Evolutionary conservation across 2,797 vertebrate genomes (phyloP).

Genomic region (Oophaga sylvatica): DNA sequence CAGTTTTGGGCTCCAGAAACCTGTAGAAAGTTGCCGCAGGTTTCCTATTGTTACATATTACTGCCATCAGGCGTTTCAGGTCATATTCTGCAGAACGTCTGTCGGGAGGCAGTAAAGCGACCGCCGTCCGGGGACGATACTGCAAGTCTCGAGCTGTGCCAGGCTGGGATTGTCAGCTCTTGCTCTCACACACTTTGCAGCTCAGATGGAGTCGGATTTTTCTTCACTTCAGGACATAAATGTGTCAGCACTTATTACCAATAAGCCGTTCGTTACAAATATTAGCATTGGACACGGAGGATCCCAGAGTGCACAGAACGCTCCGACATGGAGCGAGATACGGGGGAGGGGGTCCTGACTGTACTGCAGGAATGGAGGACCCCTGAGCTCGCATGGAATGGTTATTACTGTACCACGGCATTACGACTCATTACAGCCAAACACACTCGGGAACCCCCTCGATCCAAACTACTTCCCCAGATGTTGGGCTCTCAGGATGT

Average conservation of each 20-base stretch:
- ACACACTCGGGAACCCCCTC: constrained; percentile 80
- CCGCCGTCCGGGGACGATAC: background rate
- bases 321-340: constrained; percentile 25
- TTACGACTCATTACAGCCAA: constrained; percentile 91
- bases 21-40: background rate
- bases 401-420: constrained; percentile 86
- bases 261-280: constrained; percentile 46
- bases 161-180: constrained; percentile 10
- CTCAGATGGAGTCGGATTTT: background rate
- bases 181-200: background rate
- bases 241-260: constrained; percentile 52
- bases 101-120: background rate
- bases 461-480: constrained; percentile 90
- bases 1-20: too few species aligned
- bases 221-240: constrained; percentile 46
- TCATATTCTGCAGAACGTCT: background rate
- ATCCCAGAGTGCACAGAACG: constrained; percentile 36
- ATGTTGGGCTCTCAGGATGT: constrained; percentile 92
- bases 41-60: background rate
- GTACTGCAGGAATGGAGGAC: constrained; percentile 60
- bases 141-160: background rate
- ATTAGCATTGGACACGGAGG: constrained; percentile 39
- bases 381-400: constrained; percentile 83
- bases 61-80: background rate
- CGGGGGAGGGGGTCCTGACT: constrained; percentile 20